Evolutionary conservation across 64 coral and sea anemone genomes (phyloP).

Genomic region (Montipora foliosa): DNA sequence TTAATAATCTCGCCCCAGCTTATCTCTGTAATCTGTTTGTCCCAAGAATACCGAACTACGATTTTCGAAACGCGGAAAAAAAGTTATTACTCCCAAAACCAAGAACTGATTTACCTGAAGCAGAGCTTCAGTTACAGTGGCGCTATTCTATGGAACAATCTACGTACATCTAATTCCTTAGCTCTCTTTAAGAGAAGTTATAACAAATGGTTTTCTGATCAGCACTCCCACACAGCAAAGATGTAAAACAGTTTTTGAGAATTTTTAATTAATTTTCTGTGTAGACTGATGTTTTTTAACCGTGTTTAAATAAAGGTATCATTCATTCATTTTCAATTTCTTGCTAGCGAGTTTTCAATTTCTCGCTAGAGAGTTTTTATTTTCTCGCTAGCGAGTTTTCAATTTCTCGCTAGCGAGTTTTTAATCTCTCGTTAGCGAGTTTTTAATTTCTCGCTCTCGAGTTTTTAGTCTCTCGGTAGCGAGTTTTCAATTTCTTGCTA

Average conservation of each 20-base stretch:
- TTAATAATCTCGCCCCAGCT: too few relatives aligned
- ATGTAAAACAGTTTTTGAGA: neutral
- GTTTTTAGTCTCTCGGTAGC: neutral
- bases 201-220: neutral
- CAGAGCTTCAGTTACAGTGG: neutral
- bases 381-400: neutral
- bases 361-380: too few relatives aligned
- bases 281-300: neutral
- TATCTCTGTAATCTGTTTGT: too few relatives aligned
- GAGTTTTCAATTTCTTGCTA: neutral
- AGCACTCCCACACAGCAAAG: neutral
- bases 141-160: neutral
- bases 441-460: neutral
- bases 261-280: neutral
- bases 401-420: conserved; percentile 13
- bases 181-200: neutral
- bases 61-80: too few relatives aligned
- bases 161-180: too few relatives aligned
- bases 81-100: too few relatives aligned
- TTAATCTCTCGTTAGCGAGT: neutral
- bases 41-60: too few relatives aligned
- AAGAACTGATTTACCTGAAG: neutral
- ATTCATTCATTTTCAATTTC: too few relatives aligned
- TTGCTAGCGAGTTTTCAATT: too few relatives aligned
- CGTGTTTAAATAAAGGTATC: too few relatives aligned